phyloP scores from a whole-genome alignment of 1,140 invertebrate genomes.

The Colletes latitarsis region DNA sequence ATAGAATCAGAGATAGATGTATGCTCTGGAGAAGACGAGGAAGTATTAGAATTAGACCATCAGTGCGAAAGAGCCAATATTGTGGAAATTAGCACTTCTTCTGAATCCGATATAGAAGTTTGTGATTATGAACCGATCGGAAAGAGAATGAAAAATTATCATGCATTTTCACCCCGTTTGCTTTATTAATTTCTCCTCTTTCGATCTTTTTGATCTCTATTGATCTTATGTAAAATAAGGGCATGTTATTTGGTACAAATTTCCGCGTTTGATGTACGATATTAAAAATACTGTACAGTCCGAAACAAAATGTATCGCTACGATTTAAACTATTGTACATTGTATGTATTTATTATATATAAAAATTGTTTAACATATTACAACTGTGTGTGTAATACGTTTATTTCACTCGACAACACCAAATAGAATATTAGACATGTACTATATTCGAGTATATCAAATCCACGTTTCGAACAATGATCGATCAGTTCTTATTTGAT shows the following conservation, averaged over 20 bases:
- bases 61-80: slow-evolving; percentile 53
- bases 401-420: no score
- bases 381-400: neutral
- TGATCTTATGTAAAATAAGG: no score
- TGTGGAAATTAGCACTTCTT: slow-evolving; percentile 62
- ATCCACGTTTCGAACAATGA: no score
- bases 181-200: slow-evolving; percentile 36
- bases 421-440: no score
- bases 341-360: neutral
- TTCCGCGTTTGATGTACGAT: neutral
- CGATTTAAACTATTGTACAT: neutral
- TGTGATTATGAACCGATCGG: slow-evolving; percentile 69
- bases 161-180: slow-evolving; percentile 32
- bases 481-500: no score
- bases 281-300: neutral
- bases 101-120: slow-evolving; percentile 67
- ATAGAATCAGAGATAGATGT: slow-evolving; percentile 72
- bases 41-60: slow-evolving; percentile 68
- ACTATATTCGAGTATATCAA: no score
- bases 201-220: neutral
- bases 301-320: neutral
- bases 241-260: no score
- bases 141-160: slow-evolving; percentile 61
- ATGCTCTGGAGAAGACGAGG: slow-evolving; percentile 70
- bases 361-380: slow-evolving; percentile 1